A percentile compares a stretch with the other conserved stretches of the same genome.
phyloP scores from a whole-genome alignment of 2,888 invertebrate genomes.

The Plemyria rubiginata region DNA sequence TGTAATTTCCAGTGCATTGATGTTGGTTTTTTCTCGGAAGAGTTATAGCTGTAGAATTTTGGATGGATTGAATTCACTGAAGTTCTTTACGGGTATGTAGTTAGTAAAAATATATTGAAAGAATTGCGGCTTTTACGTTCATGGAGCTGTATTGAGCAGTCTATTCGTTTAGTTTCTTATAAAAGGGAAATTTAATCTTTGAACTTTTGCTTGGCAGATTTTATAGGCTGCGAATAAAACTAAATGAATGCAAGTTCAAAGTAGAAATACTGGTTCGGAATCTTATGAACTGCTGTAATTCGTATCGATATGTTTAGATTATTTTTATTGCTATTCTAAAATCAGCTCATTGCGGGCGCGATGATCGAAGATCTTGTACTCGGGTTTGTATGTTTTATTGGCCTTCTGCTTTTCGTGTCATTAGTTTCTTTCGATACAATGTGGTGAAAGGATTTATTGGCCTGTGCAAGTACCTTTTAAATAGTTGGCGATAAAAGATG shows the following conservation, averaged over 20 bases:
- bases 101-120: too few relatives aligned
- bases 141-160: too few relatives aligned
- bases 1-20: too few relatives aligned
- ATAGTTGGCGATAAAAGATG: not conserved
- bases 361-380: constrained; percentile 20
- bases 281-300: constrained; percentile 13
- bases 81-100: too few relatives aligned
- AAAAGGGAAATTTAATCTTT: constrained; percentile 2
- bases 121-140: too few relatives aligned
- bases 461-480: constrained; percentile 4
- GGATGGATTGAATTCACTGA: too few relatives aligned
- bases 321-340: constrained; percentile 30
- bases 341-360: constrained; percentile 19
- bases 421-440: too few relatives aligned
- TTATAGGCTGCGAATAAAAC: constrained; percentile 9
- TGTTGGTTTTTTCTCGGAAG: too few relatives aligned
- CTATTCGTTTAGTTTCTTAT: too few relatives aligned
- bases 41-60: too few relatives aligned
- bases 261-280: constrained; percentile 10
- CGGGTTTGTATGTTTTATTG: constrained; percentile 9
- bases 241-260: constrained; percentile 10
- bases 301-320: constrained; percentile 25
- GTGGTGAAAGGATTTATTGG: too few relatives aligned
- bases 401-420: too few relatives aligned
- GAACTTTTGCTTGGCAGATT: constrained; percentile 1